Percentiles rank a stretch among this genome's conserved stretches.
Conservation (phyloP, 2,888 invertebrate species). For the Drosophila neotestacea region DNA sequence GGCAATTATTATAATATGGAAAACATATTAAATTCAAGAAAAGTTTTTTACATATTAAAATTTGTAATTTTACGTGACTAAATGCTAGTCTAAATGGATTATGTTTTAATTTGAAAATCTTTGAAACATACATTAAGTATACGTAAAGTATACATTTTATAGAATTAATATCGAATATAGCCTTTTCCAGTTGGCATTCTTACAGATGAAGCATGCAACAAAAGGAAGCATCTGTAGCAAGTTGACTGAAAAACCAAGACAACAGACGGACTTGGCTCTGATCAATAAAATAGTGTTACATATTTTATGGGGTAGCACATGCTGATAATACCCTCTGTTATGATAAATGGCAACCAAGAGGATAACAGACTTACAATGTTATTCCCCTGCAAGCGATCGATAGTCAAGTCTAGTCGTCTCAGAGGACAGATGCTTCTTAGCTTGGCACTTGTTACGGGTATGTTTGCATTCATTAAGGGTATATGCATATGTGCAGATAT, state of each 20-base stretch:
- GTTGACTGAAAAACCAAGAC: background rate
- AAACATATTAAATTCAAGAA: too few species aligned
- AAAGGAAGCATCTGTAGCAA: background rate
- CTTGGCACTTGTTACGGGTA: background rate
- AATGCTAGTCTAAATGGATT: too few species aligned
- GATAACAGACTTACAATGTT: background rate
- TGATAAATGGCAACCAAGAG: background rate
- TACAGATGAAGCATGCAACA: background rate
- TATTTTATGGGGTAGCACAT: background rate
- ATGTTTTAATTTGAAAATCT: too few species aligned
- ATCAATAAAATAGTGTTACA: background rate
- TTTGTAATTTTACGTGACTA: too few species aligned
- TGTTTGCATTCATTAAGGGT: conserved; percentile 28
- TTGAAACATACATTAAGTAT: too few species aligned
- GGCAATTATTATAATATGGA: too few species aligned
- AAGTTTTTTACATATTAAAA: too few species aligned
- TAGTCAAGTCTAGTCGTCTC: conserved; percentile 9
- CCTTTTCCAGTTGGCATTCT: too few species aligned
- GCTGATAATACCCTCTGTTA: background rate
- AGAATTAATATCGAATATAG: too few species aligned
- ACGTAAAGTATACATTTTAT: too few species aligned
- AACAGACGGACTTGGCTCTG: too few species aligned
- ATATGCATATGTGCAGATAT: background rate
- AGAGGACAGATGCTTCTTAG: conserved; percentile 6
- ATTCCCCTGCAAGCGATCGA: background rate